Base-by-base conservation (phyloP, 2,888 invertebrate species). In the Ophioninae sp. region DNA sequence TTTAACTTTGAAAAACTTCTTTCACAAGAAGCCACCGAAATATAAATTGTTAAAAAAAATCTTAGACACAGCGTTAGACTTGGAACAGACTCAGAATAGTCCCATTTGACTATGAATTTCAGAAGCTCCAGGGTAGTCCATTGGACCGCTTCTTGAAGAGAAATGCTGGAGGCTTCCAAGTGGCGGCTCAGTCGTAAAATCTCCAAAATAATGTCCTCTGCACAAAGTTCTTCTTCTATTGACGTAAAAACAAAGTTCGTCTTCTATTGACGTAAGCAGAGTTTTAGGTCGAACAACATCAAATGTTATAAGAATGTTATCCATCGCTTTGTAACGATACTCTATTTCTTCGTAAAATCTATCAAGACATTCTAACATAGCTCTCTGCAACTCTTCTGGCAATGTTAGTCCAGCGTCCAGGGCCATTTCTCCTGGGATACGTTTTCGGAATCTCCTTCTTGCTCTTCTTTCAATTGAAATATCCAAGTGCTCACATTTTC, bases 1-100 rank as follows among this genome's bases (percentile, higher is more conserved):
- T 78, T 78, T 63, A 71, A 63, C 23, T 73, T 79, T 41, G 72
- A 72, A 44, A 79, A 79, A 10, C 72, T 61, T 51, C 58, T 56
- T 37, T 77, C 77, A 37, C 68, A 56, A 2, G 58, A 30, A 17
- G 77, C 77, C 20, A 61, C 41, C 17, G 51, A 59, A 22, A 69
- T 59, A 13, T 39, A 61, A 23, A 69, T 22, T 17, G 73, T 73
- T 39, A 61, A 22, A 10, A 56, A 73, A 61, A 61, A 41, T 61
- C 61, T 23, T 17, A 61, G 8, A 20, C 20, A 20, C 23, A 73
- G 20, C 41, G 3, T 13, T 23, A 61, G 13, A 44, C 61, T 73
- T 3, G 73, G 73, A 23, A 63, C 51, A 13, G 63, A 20, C 13
- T 59, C 73, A 20, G 20, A 23, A 20, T 61, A 73, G 22, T 61